Conservation (phyloP, 2,888 invertebrate species). For the Drosophila recens region DNA sequence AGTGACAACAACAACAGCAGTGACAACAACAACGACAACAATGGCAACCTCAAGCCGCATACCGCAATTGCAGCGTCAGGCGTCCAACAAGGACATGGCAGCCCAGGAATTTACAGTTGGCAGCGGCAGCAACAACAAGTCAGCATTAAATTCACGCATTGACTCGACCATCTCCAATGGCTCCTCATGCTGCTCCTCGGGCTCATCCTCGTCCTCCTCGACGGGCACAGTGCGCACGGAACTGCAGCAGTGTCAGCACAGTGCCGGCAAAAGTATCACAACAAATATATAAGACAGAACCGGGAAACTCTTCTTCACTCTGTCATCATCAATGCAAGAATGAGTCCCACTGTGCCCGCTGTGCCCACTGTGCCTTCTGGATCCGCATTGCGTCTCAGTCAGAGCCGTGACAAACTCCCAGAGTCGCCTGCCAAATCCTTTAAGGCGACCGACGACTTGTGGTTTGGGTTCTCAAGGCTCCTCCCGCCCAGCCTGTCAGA, state of each 20-base stretch:
- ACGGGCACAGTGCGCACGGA: slow-evolving; percentile 85
- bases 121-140: slow-evolving; percentile 33
- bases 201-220: slow-evolving; percentile 78
- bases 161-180: slow-evolving; percentile 68
- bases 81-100: slow-evolving; percentile 56
- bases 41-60: slow-evolving; percentile 64
- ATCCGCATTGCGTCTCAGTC: slow-evolving; percentile 51
- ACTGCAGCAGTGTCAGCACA: slow-evolving; percentile 72
- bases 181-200: slow-evolving; percentile 53
- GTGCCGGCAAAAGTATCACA: slow-evolving; percentile 59
- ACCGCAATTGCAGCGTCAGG: slow-evolving; percentile 76
- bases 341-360: slow-evolving; percentile 45
- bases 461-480: slow-evolving; percentile 2
- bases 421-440: slow-evolving; percentile 48
- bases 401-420: slow-evolving; percentile 9
- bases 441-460: slow-evolving; percentile 30
- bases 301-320: neutral
- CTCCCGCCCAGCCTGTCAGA: slow-evolving; percentile 17
- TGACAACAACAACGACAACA: slow-evolving; percentile 27
- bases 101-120: slow-evolving; percentile 27
- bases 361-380: slow-evolving; percentile 14
- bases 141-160: slow-evolving; percentile 48
- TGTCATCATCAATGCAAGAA: slow-evolving; percentile 18
- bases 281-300: slow-evolving; percentile 64
- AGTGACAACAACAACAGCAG: slow-evolving; percentile 28